A percentile compares a stretch with the other conserved stretches of the same genome.
Evolutionary conservation across 2,797 vertebrate species (phyloP).

Genomic region (Cossypha dichroa): DNA sequence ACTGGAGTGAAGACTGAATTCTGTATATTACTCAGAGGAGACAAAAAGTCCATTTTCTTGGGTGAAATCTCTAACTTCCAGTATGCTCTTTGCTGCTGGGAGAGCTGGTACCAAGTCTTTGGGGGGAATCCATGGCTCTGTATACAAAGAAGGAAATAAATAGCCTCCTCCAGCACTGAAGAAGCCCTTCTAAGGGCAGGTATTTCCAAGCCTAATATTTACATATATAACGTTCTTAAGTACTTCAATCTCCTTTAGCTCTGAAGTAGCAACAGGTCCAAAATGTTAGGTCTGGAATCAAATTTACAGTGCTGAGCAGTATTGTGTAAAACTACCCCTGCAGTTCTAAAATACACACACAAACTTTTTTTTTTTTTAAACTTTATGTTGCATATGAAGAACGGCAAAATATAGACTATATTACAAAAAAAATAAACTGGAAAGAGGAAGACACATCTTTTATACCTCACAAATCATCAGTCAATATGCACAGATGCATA

Average conservation of each 20-base stretch:
- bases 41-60: background rate
- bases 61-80: background rate
- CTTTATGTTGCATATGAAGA: background rate
- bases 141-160: background rate
- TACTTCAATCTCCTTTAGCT: background rate
- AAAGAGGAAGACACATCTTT: background rate
- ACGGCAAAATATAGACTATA: background rate
- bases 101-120: background rate
- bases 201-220: background rate
- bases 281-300: background rate
- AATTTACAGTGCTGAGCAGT: background rate
- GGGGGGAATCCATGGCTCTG: background rate
- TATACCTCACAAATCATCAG: background rate
- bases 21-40: background rate
- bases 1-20: background rate
- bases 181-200: background rate
- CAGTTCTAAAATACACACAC: background rate
- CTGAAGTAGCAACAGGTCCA: background rate
- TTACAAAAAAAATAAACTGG: background rate
- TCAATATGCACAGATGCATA: background rate
- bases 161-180: background rate
- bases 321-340: background rate
- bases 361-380: background rate
- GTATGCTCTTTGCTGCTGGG: background rate
- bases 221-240: background rate